phyloP scores from a whole-genome alignment of 2,113 vertebrate genomes.

The Pseudonaja textilis region DNA sequence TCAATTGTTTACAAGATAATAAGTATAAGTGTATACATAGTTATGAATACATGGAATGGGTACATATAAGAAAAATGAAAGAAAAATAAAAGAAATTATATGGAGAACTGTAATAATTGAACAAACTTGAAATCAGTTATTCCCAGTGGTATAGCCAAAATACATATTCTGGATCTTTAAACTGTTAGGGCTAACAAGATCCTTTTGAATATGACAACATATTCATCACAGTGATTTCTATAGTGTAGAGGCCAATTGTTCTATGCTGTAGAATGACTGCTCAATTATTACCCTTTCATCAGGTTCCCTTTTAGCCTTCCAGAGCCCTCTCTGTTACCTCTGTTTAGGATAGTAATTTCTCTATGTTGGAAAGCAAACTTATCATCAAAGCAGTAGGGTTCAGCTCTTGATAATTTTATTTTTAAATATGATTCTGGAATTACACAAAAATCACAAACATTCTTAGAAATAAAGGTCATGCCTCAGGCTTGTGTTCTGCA shows the following conservation, averaged over 20 bases:
- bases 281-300: neutral
- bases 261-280: neutral
- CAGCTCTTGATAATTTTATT: neutral
- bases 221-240: neutral
- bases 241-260: neutral
- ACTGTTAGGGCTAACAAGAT: neutral
- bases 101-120: neutral
- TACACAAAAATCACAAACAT: neutral
- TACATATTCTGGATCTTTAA: neutral
- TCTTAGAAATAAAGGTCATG: neutral
- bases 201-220: neutral
- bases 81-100: too few relatives aligned
- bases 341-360: neutral
- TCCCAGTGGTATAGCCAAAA: neutral
- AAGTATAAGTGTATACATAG: too few relatives aligned
- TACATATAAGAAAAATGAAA: too few relatives aligned
- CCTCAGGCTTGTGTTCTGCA: neutral
- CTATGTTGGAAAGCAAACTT: neutral
- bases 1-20: too few relatives aligned
- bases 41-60: too few relatives aligned
- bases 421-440: neutral
- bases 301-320: neutral
- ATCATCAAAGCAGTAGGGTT: neutral
- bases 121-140: neutral
- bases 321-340: neutral